Conservation (phyloP, 2,888 invertebrate genomes). For the Ceriagrion tenellum region DNA sequence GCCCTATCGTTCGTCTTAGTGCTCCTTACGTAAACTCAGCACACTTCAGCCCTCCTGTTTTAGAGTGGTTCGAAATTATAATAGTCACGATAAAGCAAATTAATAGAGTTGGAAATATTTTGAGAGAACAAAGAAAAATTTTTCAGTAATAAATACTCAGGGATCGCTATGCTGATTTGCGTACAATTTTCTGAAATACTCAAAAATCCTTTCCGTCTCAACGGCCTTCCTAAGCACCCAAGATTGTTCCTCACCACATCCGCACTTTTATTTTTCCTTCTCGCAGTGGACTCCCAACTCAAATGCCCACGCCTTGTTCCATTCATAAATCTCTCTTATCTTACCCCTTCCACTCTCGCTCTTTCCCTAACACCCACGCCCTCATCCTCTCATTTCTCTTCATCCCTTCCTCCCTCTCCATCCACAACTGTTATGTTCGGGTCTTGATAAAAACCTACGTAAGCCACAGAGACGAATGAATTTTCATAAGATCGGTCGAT, state of each 20-base stretch:
- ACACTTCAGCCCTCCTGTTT: too few species aligned
- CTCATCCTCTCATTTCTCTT: neutral
- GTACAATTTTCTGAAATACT: too few species aligned
- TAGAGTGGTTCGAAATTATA: too few species aligned
- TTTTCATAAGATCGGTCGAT: neutral
- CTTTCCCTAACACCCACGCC: neutral
- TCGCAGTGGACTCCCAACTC: neutral
- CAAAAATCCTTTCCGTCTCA: too few species aligned
- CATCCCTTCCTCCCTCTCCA: neutral
- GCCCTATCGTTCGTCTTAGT: too few species aligned
- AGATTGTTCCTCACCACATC: neutral
- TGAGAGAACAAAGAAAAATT: too few species aligned
- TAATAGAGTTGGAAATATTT: too few species aligned
- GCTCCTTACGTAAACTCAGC: too few species aligned
- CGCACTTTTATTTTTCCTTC: neutral
- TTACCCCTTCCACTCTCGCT: neutral
- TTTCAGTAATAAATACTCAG: too few species aligned
- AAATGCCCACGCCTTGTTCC: neutral
- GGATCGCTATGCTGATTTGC: too few species aligned
- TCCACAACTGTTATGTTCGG: neutral
- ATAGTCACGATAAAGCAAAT: too few species aligned
- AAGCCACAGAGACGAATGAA: neutral
- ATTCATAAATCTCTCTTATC: slow-evolving; percentile 57
- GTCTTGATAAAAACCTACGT: neutral
- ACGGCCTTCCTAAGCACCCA: neutral